Percentiles rank a stretch among this genome's conserved stretches.
Evolutionary conservation across 2,797 vertebrate genomes (phyloP).

Genomic region (Gymnoscopelus braueri): DNA sequence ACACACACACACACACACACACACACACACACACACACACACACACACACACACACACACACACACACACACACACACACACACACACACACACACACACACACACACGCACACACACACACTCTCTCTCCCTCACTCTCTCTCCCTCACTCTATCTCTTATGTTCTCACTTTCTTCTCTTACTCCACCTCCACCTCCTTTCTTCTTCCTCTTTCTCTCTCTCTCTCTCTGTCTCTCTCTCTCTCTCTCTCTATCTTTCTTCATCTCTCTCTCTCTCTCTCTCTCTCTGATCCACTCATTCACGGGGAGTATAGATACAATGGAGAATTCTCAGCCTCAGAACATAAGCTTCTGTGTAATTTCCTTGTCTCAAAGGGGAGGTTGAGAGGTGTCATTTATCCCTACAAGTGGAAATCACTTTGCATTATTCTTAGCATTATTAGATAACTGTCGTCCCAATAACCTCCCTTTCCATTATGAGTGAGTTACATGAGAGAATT

Average conservation of each 20-base stretch:
- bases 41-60: not conserved
- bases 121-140: not conserved
- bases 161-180: constrained; percentile 27
- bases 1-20: no score
- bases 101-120: not conserved
- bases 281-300: constrained; percentile 14
- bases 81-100: not conserved
- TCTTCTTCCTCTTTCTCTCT: constrained; percentile 82
- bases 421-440: constrained; percentile 57
- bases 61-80: not conserved
- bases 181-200: no score
- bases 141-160: no score
- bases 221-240: not conserved
- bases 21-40: not conserved
- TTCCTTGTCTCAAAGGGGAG: constrained; percentile 40
- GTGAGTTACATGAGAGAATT: constrained; percentile 32
- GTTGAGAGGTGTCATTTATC: constrained; percentile 57
- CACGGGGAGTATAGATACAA: constrained; percentile 65
- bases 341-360: constrained; percentile 20
- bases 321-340: constrained; percentile 22
- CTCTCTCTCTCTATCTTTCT: constrained; percentile 3
- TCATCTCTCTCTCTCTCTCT: constrained; percentile 1
- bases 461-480: constrained; percentile 29
- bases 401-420: constrained; percentile 56
- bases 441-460: constrained; percentile 46